phyloP scores from a whole-genome alignment of 2,888 invertebrate species.

The Hyalella azteca region DNA sequence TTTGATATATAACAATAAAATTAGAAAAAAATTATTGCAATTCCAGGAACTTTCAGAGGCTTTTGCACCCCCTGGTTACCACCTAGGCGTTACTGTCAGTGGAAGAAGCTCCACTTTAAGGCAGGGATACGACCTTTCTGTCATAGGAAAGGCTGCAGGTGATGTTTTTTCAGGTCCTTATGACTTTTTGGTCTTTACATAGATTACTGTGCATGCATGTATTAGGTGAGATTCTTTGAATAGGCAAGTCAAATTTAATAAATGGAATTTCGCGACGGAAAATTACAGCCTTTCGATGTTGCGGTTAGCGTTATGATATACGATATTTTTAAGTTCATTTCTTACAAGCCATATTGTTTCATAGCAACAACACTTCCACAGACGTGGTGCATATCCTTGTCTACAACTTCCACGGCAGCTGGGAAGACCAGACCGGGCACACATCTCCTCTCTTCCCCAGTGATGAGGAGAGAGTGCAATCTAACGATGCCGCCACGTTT shows the following conservation, averaged over 20 bases:
- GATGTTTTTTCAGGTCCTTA: no score
- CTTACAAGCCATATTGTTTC: neutral
- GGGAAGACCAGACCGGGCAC: conserved; percentile 71
- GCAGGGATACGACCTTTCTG: conserved; percentile 70
- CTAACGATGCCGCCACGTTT: no score
- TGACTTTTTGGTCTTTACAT: no score
- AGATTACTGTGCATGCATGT: no score
- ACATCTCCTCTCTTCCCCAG: conserved; percentile 71
- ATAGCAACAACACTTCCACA: neutral
- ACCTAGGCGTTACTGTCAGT: conserved; percentile 71
- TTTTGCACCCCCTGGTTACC: conserved; percentile 67
- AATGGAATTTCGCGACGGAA: no score
- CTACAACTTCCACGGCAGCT: conserved; percentile 75
- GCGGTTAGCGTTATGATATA: neutral
- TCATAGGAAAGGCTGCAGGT: conserved; percentile 63
- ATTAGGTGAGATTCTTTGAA: no score
- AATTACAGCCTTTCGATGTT: no score
- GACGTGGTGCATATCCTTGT: conserved; percentile 76
- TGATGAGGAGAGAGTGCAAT: neutral
- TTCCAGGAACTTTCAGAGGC: conserved; percentile 68
- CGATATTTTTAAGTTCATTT: neutral
- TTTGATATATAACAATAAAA: no score
- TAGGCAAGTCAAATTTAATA: no score
- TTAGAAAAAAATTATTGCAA: no score
- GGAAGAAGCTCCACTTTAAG: conserved; percentile 65